Evolutionary conservation across 2,113 vertebrate genomes (phyloP), one percentile per base, ranked within the genome.

Genomic region (Calonectris borealis): DNA sequence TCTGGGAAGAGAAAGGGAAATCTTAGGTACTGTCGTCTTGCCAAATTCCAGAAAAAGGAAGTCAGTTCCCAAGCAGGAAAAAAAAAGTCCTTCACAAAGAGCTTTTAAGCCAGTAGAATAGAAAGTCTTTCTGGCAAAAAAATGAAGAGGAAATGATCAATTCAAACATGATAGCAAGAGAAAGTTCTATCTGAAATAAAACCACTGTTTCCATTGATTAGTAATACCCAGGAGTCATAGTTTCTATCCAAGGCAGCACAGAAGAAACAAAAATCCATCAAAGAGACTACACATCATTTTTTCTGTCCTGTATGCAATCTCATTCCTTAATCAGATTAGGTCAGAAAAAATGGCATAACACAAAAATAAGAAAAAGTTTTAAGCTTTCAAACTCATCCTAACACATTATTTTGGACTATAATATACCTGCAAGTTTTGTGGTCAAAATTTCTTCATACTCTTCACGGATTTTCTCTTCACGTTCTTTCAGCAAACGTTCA

Each of bases 361-460:
- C 40, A 82, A 77, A 82, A 65, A 19, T 24, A 25, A 60, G 5
- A 12, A 11, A 22, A 61, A 40, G 9, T 69, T 70, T 80, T 29
- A 72, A 13, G 20, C 66, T 93, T 73, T 25, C 81, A 32, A 87
- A 80, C 16, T 71, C 65, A 84, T 24, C 48, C 24, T 40, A 82
- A 82, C 17, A 3, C 15, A 10, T 61, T 42, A 55, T 69, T 91
- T 51, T 91, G 11, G 79, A 52, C 31, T 44, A 1, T 52, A 76
- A 97, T 71, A 88, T 98, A 99, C 99, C 99, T 99, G 99, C 99
- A 97, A 99, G 98, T 98, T 99, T 99, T 96, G 99, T 98, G 92
- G 99, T 99, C 98, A 99, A 98, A 95, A 99, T 99, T 98, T 99
- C 99, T 98, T 99, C 99, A 89, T 99, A 99, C 81, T 99, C 99